Evolutionary conservation across 2,113 vertebrate genomes (phyloP), one percentile per base, ranked within the genome.

Genomic region (Pedetes capensis): DNA sequence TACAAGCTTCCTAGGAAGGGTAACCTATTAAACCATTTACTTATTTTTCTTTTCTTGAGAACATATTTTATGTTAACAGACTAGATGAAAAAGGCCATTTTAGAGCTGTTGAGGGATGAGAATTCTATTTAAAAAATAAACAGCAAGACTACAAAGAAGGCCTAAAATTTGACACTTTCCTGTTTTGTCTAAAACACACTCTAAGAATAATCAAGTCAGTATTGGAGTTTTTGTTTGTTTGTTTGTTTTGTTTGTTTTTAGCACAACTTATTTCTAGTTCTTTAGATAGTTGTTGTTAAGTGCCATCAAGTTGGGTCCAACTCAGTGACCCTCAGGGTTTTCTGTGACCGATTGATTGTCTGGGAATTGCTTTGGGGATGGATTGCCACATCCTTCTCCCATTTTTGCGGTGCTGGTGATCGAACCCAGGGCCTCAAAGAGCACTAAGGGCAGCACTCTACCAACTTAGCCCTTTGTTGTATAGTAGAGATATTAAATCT

Each of bases 31-130:
- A 96, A 44, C 3, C 23, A 66, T 87, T 51, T 55, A 66, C 16
- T 42, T 32, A 47, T 37, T 71, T 61, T 4, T 84, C 13, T 71
- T 91, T 47, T 76, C 61, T 88, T 75, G n/a, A 83, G 74, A 51
- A 75, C 11, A 12, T 76, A 68, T 80, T 95, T 75, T 86, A 59
- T 69, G 17, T 82, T 93, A 89, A 69, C 49, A 82, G 61, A 94
- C 87, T 20, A 78, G n/a, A 51, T 85, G 9, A 81, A 85, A 51
- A 71, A 64, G 51, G 17, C 34, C 34, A 69, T 23, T 27, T 59
- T 86, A 74, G n/a, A 87, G 17, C 47, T 80, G 12, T 32, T 69
- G n/a, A 13, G 37, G 12, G 4, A 29, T 72, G 17, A 91, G 83
- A 81, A 82, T 37, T n/a, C 18, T 59, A 34, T 71, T 55, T 2